A percentile compares a stretch with the other conserved stretches of the same genome.
Evolutionary conservation across 2,113 vertebrate genomes (phyloP).

Genomic region (Ptilonorhynchus violaceus): DNA sequence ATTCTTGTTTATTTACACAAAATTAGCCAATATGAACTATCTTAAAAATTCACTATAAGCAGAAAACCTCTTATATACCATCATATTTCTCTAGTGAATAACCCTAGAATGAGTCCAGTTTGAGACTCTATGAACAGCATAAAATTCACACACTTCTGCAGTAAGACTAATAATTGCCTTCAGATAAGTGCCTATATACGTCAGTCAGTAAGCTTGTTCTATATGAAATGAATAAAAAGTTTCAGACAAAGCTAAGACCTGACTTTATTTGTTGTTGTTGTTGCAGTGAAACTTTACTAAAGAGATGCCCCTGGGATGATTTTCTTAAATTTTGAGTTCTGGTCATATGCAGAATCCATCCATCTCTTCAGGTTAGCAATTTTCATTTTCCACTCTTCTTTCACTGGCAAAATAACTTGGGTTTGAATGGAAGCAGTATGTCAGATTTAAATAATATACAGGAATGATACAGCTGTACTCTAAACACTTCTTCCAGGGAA

Average conservation of each 20-base stretch:
- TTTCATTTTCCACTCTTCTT: not conserved
- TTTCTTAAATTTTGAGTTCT: not conserved
- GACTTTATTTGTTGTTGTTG: not conserved
- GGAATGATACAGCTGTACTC: not conserved
- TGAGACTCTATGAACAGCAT: not conserved
- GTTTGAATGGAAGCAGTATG: not conserved
- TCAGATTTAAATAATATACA: not conserved
- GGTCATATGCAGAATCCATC: not conserved
- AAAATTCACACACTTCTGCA: not conserved
- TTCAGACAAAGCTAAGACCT: not conserved
- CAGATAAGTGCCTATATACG: not conserved
- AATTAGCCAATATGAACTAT: slow-evolving; percentile 18
- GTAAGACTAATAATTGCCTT: not conserved
- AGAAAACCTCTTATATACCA: not conserved
- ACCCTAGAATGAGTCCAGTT: not conserved
- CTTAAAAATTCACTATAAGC: slow-evolving; percentile 13
- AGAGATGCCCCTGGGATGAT: not conserved
- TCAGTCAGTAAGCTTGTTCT: not conserved
- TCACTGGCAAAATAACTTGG: not conserved
- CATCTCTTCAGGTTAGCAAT: not conserved
- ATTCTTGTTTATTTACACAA: slow-evolving; percentile 47
- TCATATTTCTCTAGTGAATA: slow-evolving; percentile 23
- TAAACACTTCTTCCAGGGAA: not conserved
- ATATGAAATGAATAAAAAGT: not conserved
- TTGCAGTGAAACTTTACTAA: not conserved